A percentile compares a stretch with the other conserved stretches of the same genome.
Conservation (phyloP, 2,797 vertebrate genomes). For the Sciurus vulgaris region DNA sequence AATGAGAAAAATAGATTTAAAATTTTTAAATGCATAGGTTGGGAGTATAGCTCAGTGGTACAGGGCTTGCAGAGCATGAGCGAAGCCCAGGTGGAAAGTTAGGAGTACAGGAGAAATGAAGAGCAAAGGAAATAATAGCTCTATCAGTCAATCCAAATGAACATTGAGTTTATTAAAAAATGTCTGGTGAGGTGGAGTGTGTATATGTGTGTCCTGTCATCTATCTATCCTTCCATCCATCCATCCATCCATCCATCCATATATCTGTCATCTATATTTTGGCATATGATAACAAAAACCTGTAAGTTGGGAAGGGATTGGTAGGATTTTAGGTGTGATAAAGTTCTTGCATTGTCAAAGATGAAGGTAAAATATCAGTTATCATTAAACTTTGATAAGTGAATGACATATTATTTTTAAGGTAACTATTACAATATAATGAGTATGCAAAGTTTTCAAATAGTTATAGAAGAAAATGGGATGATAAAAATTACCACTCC, state of each 20-base stretch:
- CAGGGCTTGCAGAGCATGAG: background rate
- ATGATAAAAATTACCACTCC: background rate
- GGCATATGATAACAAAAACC: background rate
- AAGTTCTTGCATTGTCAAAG: background rate
- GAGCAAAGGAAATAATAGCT: background rate
- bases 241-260: background rate
- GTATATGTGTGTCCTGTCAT: too few species aligned
- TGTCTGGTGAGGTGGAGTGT: background rate
- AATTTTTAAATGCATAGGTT: background rate
- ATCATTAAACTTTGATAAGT: background rate
- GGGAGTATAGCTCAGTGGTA: background rate
- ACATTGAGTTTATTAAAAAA: background rate
- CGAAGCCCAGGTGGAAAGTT: background rate
- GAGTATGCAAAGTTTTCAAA: background rate
- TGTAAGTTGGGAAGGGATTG: background rate
- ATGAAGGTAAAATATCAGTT: background rate
- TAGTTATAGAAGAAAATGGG: background rate
- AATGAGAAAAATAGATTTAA: conserved; percentile 4
- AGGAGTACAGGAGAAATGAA: background rate
- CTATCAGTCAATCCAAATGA: background rate
- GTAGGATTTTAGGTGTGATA: background rate
- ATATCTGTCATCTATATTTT: background rate
- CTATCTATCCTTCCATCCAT: background rate
- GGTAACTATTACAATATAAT: background rate
- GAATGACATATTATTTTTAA: conserved; percentile 12